Evolutionary conservation across 2,113 vertebrate species (phyloP).

Genomic region (Peromyscus leucopus): DNA sequence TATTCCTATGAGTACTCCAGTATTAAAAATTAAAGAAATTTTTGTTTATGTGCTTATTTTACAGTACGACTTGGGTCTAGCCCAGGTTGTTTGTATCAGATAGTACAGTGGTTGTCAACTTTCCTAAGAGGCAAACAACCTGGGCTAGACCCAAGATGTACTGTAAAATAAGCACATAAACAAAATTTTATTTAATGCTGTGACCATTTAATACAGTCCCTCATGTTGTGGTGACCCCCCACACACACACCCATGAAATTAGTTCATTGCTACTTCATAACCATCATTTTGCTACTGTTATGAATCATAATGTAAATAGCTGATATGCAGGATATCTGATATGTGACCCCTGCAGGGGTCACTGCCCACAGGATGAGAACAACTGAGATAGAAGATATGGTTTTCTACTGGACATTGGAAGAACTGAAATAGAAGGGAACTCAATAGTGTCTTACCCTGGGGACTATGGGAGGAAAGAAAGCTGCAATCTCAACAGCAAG

Average conservation of each 20-base stretch:
- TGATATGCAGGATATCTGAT: neutral
- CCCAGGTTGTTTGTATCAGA: neutral
- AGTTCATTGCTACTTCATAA: neutral
- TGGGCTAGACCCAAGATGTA: neutral
- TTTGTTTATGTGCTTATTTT: neutral
- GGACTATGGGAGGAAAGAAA: neutral
- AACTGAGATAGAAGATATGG: neutral
- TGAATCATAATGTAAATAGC: neutral
- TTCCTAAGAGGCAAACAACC: neutral
- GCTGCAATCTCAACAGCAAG: neutral
- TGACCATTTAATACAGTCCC: neutral
- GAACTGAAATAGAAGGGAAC: neutral
- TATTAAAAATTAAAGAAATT: conserved; percentile 12
- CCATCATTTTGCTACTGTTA: neutral
- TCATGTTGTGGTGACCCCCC: neutral
- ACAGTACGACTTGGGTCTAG: neutral
- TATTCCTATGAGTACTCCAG: neutral
- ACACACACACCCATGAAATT: neutral
- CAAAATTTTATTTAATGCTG: neutral
- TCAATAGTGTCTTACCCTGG: neutral
- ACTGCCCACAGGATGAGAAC: neutral
- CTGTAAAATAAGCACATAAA: neutral
- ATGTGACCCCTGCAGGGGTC: neutral
- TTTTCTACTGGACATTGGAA: neutral
- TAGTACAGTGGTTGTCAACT: neutral